These are phyloP conservation scores for Nesospiza acunhae DNA, from an alignment of 2,113 vertebrate genomes.

Conservation along the genomic window DNA sequence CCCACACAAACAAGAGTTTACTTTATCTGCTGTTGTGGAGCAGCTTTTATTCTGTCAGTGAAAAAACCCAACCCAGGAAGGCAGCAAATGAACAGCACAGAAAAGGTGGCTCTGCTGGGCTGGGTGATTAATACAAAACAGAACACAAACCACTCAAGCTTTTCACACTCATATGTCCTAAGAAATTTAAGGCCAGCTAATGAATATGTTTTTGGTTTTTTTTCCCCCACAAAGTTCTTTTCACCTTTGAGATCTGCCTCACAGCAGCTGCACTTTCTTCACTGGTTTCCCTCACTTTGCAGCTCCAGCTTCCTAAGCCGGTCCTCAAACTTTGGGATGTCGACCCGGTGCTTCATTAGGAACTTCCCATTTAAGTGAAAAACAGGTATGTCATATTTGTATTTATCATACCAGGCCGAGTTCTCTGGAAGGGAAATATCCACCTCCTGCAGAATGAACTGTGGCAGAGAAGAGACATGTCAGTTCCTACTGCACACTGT, in stretches of 20 bases:
- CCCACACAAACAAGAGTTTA: neutral
- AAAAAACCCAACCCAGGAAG: neutral
- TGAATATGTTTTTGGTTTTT: neutral
- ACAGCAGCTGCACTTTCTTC: neutral
- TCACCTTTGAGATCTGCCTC: neutral
- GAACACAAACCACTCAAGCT: neutral
- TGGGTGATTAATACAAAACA: neutral
- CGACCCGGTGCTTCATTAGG: constrained; percentile 86
- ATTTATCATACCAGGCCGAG: constrained; percentile 79
- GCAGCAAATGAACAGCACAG: neutral
- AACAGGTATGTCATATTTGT: constrained; percentile 86
- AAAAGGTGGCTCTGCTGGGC: neutral
- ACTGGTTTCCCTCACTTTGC: neutral
- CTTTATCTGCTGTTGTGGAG: constrained; percentile 8
- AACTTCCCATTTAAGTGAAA: constrained; percentile 88
- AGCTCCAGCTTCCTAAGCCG: constrained; percentile 72
- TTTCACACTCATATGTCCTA: neutral
- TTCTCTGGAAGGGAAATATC: constrained; percentile 85
- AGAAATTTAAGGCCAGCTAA: neutral
- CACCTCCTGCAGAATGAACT: constrained; percentile 87
- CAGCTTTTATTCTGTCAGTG: constrained; percentile 31
- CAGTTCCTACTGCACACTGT: neutral
- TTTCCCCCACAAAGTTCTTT: neutral
- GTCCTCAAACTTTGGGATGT: constrained; percentile 78
- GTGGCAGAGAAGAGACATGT: constrained; percentile 8